Conservation (phyloP, 2,113 vertebrate species). For the Labeo rohita region DNA sequence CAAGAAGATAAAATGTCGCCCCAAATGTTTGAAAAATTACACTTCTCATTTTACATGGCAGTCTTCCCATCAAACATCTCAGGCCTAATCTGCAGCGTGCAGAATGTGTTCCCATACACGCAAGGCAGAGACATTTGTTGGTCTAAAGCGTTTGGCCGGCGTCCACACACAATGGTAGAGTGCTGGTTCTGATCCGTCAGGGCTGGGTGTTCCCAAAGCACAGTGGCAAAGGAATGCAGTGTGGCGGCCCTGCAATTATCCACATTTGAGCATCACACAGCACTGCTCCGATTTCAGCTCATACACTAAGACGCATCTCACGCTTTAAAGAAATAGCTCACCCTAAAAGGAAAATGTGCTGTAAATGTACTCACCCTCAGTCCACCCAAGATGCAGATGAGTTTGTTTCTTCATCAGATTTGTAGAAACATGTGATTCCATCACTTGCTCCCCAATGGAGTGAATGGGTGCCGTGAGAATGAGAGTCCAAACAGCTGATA, state of each 20-base stretch:
- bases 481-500: no score
- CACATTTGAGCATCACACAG: constrained; percentile 46
- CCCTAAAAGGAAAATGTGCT: no score
- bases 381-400: no score
- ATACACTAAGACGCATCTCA: neutral
- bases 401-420: no score
- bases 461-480: no score
- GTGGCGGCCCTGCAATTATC: constrained; percentile 48
- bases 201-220: constrained; percentile 45
- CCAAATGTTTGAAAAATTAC: constrained; percentile 30
- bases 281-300: constrained; percentile 41
- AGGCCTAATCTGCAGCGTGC: neutral
- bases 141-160: neutral
- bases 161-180: constrained; percentile 26
- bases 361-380: no score
- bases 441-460: no score
- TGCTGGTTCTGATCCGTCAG: constrained; percentile 36
- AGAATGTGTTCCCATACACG: constrained; percentile 3
- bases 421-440: no score
- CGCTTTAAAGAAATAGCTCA: no score
- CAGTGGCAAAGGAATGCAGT: constrained; percentile 45
- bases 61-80: constrained; percentile 31
- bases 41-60: constrained; percentile 39
- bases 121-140: neutral
- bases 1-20: neutral